Base-by-base conservation (phyloP, 2,113 vertebrate species). In the Cinclus cinclus region DNA sequence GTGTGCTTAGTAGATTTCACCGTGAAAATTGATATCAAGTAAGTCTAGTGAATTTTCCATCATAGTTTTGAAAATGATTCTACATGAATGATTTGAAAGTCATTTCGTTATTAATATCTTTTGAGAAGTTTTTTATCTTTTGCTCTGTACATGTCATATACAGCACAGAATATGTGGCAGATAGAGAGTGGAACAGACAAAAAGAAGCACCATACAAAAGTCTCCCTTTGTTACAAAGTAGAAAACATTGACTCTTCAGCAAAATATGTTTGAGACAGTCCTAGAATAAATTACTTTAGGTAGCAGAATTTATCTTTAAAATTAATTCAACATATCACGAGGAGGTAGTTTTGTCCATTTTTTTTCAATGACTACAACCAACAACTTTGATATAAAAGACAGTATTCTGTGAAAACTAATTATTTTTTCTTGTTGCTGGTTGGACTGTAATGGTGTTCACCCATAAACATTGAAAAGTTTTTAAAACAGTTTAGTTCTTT, bases 371-470 rank as follows among this genome's bases (percentile, higher is more conserved):
- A 82, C 81, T 92, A 92, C 92, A 95, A 95, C 67, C 80, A 91
- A 69, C 91, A 96, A 62, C 73, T 97, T 97, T 96, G 84, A 96
- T 95, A 89, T 92, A 84, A 96, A 97, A 97, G 84, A 96, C 91
- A 97, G 58, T 96, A 78, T 96, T 91, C 83, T 97, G 94, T 97
- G 96, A 96, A 97, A 97, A 97, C 82, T 96, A 97, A 97, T 97
- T 97, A 96, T 94, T 97, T 97, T 95, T 97, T 95, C 83, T 95
- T 63, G 94, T 97, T 97, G 87, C 87, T 96, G 90, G 68, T 87
- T 97, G 92, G 59, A 92, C 83, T 93, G 70, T 97, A 95, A 90
- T 89, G 92, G 50, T 44, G 21, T 56, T 63, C 46, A 50, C 77
- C 64, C 31, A 74, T 75, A 94, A 96, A 75, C 39, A 83, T 11